Evolutionary conservation across 2,888 invertebrate genomes (phyloP), one percentile per base, ranked within the genome.

Genomic region (Autographa gamma): DNA sequence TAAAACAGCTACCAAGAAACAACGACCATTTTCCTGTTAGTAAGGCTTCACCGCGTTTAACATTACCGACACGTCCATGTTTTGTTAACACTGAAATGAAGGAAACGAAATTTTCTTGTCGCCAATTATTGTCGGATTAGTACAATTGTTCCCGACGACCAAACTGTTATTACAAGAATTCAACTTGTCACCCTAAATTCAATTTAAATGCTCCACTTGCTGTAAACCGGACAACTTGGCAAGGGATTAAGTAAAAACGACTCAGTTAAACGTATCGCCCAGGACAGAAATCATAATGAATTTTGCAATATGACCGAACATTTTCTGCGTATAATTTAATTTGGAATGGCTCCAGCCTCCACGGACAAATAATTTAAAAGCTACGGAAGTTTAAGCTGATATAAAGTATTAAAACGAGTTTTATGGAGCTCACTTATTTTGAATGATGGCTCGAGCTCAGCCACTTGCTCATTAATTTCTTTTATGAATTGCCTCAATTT

Each of bases 361-460:
- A 86, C 90, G 91, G 92, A 91, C 92, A 93, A 92, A 94, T 94
- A 92, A 93, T 93, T 94, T 94, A 93, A 93, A 90, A 91, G 92
- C 89, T 85, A 90, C 90, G 92, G 91, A 95, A 93, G 92, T 93
- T 95, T 93, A 93, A 93, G 92, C 93, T 89, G 88, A 92, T 93
- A 94, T 94, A 94, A 94, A 93, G 92, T 93, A 94, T 94, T 91
- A 91, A 92, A 93, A 92, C 88, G 92, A 93, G 91, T 92, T 94
- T 93, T 92, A 93, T 93, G 91, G 88, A 88, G 76, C 82, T 81
- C 86, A 85, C 84, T 88, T 88, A 92, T 92, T 93, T 90, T 93
- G 92, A 94, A 92, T 91, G 91, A 94, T 93, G 87, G 92, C 88
- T 84, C 54, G 84, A 86, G 91, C 86, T 90, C 89, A 90, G 91